Percentiles rank a stretch among this genome's conserved stretches.
Evolutionary conservation across 2,888 invertebrate species (phyloP).

Genomic region (Oasisia sp.): DNA sequence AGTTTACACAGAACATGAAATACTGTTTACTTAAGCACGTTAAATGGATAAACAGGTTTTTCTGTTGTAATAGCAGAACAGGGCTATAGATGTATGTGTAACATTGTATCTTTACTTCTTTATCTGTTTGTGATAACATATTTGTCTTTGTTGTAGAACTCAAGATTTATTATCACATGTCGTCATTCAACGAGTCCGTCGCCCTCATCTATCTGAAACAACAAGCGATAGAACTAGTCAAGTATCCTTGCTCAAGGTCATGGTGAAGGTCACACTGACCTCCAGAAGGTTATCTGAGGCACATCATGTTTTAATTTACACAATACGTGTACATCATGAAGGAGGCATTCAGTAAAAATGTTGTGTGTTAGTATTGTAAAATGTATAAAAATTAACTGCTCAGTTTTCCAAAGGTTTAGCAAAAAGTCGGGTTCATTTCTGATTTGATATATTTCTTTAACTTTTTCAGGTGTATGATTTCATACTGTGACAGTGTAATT

Average conservation of each 20-base stretch:
- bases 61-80: background rate
- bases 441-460: no score
- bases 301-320: background rate
- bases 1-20: background rate
- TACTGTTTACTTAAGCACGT: background rate
- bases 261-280: background rate
- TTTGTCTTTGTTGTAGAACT: conserved; percentile 74
- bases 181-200: conserved; percentile 96
- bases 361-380: no score
- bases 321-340: background rate
- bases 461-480: no score
- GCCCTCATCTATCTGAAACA: conserved; percentile 95
- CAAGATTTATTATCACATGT: conserved; percentile 98
- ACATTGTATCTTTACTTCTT: background rate
- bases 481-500: no score
- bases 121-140: background rate
- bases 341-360: no score
- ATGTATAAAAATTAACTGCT: no score
- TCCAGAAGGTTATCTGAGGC: background rate
- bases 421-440: no score
- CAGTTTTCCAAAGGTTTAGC: no score
- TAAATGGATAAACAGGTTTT: background rate
- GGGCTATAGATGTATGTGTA: background rate
- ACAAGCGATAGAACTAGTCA: conserved; percentile 96
- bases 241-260: conserved; percentile 67